phyloP scores from a whole-genome alignment of 2,888 invertebrate genomes.

The Mesoligia furuncula region DNA sequence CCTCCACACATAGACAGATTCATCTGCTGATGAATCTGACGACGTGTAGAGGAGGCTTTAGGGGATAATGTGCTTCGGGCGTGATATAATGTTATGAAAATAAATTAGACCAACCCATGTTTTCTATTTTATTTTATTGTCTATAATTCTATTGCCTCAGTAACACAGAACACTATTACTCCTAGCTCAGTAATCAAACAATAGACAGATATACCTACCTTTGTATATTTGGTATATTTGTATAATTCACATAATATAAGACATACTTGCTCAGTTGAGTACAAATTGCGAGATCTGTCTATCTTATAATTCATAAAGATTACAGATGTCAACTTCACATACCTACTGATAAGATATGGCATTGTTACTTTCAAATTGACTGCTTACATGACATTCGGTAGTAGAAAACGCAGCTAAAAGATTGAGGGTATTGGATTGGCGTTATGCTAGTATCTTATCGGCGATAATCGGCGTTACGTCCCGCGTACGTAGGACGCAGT shows the following conservation, averaged over 20 bases:
- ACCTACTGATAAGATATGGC: constrained; percentile 43
- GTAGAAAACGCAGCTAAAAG: constrained; percentile 31
- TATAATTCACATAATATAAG: constrained; percentile 3
- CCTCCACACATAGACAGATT: too few species aligned
- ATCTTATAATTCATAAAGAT: constrained; percentile 53
- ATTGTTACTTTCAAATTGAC: constrained; percentile 46
- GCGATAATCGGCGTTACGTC: constrained; percentile 33
- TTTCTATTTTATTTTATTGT: constrained; percentile 18
- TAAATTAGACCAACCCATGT: constrained; percentile 8
- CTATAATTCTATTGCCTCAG: neutral
- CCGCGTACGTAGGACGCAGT: constrained; percentile 34
- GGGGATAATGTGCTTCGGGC: neutral
- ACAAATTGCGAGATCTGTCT: constrained; percentile 15
- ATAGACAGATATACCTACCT: neutral
- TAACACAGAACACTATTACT: too few species aligned
- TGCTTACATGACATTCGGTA: constrained; percentile 53
- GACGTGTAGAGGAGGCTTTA: too few species aligned
- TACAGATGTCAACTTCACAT: constrained; percentile 49
- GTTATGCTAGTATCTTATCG: constrained; percentile 54
- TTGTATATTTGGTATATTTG: neutral
- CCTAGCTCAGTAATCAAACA: neutral
- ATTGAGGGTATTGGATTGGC: constrained; percentile 31
- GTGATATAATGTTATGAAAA: neutral
- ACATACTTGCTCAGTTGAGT: constrained; percentile 20
- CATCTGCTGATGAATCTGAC: too few species aligned